phyloP scores from a whole-genome alignment of 2,888 invertebrate genomes.

The Pogonocherus hispidulus region DNA sequence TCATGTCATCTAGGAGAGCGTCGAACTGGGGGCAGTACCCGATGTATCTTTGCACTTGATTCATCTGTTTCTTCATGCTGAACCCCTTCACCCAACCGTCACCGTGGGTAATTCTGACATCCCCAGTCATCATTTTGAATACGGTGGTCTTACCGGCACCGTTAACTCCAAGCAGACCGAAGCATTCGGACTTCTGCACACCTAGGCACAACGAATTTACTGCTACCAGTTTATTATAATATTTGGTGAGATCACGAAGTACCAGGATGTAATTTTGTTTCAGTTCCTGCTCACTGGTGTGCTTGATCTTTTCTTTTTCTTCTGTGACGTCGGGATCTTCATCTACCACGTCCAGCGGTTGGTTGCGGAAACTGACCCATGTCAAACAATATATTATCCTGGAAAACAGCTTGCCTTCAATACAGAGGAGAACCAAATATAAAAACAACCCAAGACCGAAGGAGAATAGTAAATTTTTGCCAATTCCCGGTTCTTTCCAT shows the following conservation, averaged over 20 bases:
- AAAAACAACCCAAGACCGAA: slow-evolving; percentile 72
- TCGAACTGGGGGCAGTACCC: slow-evolving; percentile 75
- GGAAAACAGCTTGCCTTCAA: slow-evolving; percentile 75
- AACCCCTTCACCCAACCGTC: slow-evolving; percentile 74
- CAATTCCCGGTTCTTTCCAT: slow-evolving; percentile 80
- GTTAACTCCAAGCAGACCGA: slow-evolving; percentile 86
- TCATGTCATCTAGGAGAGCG: slow-evolving; percentile 72
- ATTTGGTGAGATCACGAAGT: slow-evolving; percentile 80
- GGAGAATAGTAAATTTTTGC: slow-evolving; percentile 77
- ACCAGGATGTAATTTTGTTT: slow-evolving; percentile 71
- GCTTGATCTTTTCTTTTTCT: slow-evolving; percentile 71
- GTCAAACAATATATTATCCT: slow-evolving; percentile 73
- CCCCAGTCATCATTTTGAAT: slow-evolving; percentile 92
- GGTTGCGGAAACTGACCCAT: slow-evolving; percentile 56
- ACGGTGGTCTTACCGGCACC: slow-evolving; percentile 92
- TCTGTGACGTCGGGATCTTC: slow-evolving; percentile 72
- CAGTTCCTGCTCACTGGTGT: slow-evolving; percentile 65
- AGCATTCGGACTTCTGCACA: slow-evolving; percentile 82
- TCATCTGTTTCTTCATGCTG: slow-evolving; percentile 70
- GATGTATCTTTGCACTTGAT: slow-evolving; percentile 72
- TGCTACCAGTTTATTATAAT: slow-evolving; percentile 77
- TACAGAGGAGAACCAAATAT: slow-evolving; percentile 74
- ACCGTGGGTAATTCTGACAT: slow-evolving; percentile 79
- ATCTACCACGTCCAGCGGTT: slow-evolving; percentile 51
- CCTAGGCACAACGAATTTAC: slow-evolving; percentile 80